Conservation (phyloP, 2,797 vertebrate genomes). For the Pangasius mekongensis region DNA sequence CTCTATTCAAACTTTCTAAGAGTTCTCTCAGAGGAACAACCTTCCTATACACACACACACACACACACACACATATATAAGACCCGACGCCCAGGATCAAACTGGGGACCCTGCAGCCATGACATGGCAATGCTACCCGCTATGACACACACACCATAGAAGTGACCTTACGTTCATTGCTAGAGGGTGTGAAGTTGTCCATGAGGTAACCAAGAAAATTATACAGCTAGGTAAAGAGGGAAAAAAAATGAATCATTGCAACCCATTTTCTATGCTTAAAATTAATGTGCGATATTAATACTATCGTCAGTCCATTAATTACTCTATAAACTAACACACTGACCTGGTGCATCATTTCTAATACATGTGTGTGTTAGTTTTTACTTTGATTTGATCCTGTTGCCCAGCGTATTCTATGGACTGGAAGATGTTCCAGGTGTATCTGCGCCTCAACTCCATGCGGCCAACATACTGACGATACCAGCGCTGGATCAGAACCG, state of each 20-base stretch:
- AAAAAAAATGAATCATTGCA: background rate
- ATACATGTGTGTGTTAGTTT: background rate
- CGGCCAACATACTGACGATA: constrained; percentile 86
- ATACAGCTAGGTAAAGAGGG: constrained; percentile 79
- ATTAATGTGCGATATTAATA: background rate
- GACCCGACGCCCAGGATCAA: background rate
- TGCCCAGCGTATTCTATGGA: constrained; percentile 92
- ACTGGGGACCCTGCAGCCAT: background rate
- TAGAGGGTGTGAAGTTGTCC: constrained; percentile 87
- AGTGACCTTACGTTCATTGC: constrained; percentile 84
- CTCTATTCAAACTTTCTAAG: background rate
- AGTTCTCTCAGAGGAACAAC: background rate
- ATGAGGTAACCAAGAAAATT: constrained; percentile 94
- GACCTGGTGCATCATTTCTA: background rate
- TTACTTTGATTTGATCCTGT: constrained; percentile 93
- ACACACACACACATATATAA: too few species aligned
- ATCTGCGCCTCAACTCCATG: constrained; percentile 88
- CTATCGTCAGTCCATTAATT: background rate
- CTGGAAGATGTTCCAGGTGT: constrained; percentile 95
- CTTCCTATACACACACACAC: background rate
- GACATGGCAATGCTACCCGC: background rate
- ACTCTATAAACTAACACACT: background rate
- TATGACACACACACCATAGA: background rate
- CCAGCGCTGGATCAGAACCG: constrained; percentile 89
- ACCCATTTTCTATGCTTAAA: background rate